A percentile compares a stretch with the other conserved stretches of the same genome.
Conservation (phyloP, 2,888 invertebrate genomes). For the Hecatera dysodea region DNA sequence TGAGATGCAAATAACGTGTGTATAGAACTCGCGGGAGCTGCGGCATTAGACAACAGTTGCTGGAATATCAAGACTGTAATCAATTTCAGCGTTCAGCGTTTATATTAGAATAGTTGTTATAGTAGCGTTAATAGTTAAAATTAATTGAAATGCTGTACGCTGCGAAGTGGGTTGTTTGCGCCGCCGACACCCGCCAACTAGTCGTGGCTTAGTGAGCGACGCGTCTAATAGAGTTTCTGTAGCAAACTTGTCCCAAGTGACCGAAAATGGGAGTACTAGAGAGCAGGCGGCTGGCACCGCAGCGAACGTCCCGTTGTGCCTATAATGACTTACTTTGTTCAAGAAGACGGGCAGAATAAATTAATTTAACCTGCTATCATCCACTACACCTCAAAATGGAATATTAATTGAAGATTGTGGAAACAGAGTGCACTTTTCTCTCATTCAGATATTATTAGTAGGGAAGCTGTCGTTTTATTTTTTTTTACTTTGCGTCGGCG, state of each 20-base stretch:
- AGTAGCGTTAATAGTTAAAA: conserved; percentile 30
- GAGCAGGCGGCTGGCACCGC: conserved; percentile 24
- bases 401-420: conserved; percentile 14
- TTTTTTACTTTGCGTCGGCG: background rate
- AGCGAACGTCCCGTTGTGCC: conserved; percentile 32
- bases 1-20: conserved; percentile 51
- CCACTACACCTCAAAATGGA: conserved; percentile 27
- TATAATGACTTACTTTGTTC: conserved; percentile 38
- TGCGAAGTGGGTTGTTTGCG: conserved; percentile 27
- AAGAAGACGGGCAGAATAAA: conserved; percentile 37
- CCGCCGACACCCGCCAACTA: conserved; percentile 23
- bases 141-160: conserved; percentile 56
- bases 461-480: background rate
- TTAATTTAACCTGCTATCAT: conserved; percentile 26
- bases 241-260: conserved; percentile 64
- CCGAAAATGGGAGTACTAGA: conserved; percentile 48
- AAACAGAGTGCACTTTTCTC: conserved; percentile 8
- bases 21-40: conserved; percentile 15
- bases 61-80: conserved; percentile 26
- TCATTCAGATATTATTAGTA: background rate
- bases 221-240: conserved; percentile 62
- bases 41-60: conserved; percentile 11
- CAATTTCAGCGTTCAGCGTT: conserved; percentile 21
- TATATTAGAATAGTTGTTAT: conserved; percentile 19
- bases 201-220: conserved; percentile 31